Percentiles rank a stretch among this genome's conserved stretches.
phyloP scores from a whole-genome alignment of 2,797 vertebrate species.

The Thamnophis elegans region DNA sequence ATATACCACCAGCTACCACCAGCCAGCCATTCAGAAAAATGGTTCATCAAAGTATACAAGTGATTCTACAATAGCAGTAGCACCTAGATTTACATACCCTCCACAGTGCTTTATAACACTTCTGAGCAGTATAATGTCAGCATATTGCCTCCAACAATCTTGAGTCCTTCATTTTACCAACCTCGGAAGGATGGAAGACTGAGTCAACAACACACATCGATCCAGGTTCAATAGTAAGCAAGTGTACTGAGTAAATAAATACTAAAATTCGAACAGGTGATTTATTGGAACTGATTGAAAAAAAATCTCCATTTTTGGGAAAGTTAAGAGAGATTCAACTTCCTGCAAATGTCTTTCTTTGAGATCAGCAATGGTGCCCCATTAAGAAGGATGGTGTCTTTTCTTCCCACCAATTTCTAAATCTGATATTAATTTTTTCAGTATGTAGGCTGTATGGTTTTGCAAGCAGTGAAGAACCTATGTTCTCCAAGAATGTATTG shows the following conservation, averaged over 20 bases:
- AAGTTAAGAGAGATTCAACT: not conserved
- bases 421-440: not conserved
- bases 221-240: not conserved
- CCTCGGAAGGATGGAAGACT: not conserved
- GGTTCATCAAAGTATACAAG: not conserved
- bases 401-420: not conserved
- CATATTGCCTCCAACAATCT: not conserved
- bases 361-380: not conserved
- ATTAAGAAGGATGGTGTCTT: not conserved
- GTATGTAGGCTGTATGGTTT: not conserved
- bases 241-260: not conserved
- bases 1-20: not conserved
- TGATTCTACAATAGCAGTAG: not conserved
- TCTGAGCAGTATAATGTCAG: not conserved
- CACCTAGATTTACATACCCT: not conserved
- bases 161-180: not conserved
- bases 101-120: not conserved
- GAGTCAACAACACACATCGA: not conserved
- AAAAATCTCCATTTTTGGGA: not conserved
- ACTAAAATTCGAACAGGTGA: not conserved
- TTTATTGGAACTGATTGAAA: not conserved
- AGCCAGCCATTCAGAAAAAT: not conserved
- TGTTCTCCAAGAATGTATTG: not conserved
- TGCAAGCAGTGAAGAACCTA: not conserved
- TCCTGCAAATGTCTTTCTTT: not conserved